phyloP scores from a whole-genome alignment of 2,797 vertebrate species.

The Echiichthys vipera region DNA sequence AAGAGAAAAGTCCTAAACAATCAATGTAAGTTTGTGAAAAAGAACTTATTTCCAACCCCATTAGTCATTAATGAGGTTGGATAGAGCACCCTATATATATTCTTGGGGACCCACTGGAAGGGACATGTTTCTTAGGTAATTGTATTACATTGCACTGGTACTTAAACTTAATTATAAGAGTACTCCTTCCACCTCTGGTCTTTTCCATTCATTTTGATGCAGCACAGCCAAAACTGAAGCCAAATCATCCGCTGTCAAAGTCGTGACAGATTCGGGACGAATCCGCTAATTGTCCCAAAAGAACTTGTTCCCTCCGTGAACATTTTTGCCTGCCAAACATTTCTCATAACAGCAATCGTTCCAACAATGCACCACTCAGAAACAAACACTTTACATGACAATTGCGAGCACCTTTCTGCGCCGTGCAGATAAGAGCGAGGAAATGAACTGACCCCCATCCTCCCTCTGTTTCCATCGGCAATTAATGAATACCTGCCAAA shows the following conservation, averaged over 20 bases:
- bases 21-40: background rate
- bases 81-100: no score
- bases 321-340: conserved; percentile 21
- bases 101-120: background rate
- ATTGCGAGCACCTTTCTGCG: conserved; percentile 43
- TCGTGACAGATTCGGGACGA: conserved; percentile 41
- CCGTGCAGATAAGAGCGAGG: conserved; percentile 42
- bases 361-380: conserved; percentile 29
- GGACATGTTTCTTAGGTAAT: background rate
- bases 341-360: conserved; percentile 21
- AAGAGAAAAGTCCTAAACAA: background rate
- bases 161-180: background rate
- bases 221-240: background rate
- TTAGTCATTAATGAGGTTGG: no score
- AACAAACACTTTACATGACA: conserved; percentile 51
- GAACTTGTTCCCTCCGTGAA: conserved; percentile 16
- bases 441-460: conserved; percentile 55
- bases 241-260: conserved; percentile 38
- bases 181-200: background rate
- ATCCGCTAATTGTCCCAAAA: conserved; percentile 54
- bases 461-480: conserved; percentile 51
- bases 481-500: conserved; percentile 72
- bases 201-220: conserved; percentile 7
- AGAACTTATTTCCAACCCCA: background rate
- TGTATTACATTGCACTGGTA: background rate